Evolutionary conservation across 2,113 vertebrate species (phyloP).

Genomic region (Rhinopomastus cyanomelas): DNA sequence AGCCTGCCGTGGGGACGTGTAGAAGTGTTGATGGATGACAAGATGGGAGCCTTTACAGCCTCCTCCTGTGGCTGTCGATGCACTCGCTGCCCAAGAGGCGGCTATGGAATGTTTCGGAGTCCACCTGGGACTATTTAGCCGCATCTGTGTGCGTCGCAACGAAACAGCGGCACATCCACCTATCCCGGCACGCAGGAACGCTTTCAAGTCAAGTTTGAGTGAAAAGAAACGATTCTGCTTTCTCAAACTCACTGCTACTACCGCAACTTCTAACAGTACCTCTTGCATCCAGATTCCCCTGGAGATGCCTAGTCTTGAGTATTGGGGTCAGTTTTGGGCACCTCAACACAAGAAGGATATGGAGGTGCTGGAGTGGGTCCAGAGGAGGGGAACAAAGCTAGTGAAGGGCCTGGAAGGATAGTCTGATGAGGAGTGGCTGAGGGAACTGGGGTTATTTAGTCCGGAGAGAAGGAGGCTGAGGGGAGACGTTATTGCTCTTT

Average conservation of each 20-base stretch:
- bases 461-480: no score
- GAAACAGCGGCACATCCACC: slow-evolving; percentile 56
- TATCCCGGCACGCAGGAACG: slow-evolving; percentile 32
- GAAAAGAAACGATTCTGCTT: slow-evolving; percentile 45
- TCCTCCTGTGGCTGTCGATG: slow-evolving; percentile 66
- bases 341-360: no score
- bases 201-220: slow-evolving; percentile 43
- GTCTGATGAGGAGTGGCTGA: no score
- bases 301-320: background rate
- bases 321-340: no score
- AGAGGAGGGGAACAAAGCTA: no score
- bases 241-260: slow-evolving; percentile 35
- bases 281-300: slow-evolving; percentile 33
- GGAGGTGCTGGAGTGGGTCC: no score
- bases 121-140: slow-evolving; percentile 69
- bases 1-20: slow-evolving; percentile 66
- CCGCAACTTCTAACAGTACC: slow-evolving; percentile 2
- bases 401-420: no score
- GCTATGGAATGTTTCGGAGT: slow-evolving; percentile 65
- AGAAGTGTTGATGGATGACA: slow-evolving; percentile 70
- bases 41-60: slow-evolving; percentile 69
- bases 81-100: slow-evolving; percentile 65
- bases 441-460: no score
- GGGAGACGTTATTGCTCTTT: no score
- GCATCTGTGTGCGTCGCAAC: slow-evolving; percentile 54